Conservation (phyloP, 2,113 vertebrate species). For the Heterocephalus glaber region DNA sequence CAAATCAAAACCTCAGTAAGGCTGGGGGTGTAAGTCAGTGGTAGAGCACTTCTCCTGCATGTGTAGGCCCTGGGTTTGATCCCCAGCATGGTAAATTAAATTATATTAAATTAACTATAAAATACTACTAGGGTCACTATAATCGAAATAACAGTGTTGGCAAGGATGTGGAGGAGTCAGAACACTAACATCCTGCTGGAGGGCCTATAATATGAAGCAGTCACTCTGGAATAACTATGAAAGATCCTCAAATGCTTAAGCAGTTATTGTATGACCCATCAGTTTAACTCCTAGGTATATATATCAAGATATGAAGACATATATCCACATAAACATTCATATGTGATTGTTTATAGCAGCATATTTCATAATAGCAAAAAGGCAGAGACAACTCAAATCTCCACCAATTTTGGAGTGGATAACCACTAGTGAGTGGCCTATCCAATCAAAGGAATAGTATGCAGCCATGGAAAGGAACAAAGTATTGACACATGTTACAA, state of each 20-base stretch:
- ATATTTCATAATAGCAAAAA: not conserved
- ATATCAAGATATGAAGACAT: not conserved
- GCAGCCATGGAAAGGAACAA: no score
- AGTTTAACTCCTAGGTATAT: not conserved
- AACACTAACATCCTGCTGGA: not conserved
- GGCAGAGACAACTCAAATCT: not conserved
- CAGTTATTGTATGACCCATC: not conserved
- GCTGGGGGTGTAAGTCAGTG: not conserved
- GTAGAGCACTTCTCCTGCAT: not conserved
- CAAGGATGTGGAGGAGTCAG: not conserved
- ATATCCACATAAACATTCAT: not conserved
- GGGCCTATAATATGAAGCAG: not conserved
- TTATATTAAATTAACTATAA: not conserved
- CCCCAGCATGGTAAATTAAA: not conserved
- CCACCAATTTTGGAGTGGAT: not conserved
- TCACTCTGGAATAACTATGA: not conserved
- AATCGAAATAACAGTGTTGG: not conserved
- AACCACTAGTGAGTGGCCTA: not conserved
- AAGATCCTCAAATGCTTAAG: not conserved
- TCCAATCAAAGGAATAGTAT: not conserved
- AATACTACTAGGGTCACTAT: not conserved
- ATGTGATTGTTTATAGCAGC: not conserved
- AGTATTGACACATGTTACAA: not conserved
- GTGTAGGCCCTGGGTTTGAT: not conserved
- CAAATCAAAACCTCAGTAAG: not conserved